Conservation (phyloP, 1,140 invertebrate genomes). For the Andricus grossulariae region DNA sequence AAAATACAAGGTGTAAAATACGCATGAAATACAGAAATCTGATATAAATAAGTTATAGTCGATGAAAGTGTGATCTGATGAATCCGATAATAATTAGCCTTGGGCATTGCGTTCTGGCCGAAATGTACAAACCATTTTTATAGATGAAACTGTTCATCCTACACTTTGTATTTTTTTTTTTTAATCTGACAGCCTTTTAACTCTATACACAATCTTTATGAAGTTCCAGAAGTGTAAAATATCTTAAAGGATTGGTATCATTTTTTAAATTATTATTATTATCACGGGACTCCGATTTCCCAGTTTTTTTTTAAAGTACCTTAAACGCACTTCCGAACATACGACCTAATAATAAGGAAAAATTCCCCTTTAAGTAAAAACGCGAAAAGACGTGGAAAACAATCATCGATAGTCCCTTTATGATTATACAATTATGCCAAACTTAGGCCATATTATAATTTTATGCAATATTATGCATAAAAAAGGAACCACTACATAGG, state of each 20-base stretch:
- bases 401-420: neutral
- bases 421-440: neutral
- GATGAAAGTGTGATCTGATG: constrained; percentile 25
- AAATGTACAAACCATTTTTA: constrained; percentile 28
- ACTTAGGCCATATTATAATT: constrained; percentile 9
- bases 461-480: too few relatives aligned
- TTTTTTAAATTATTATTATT: constrained; percentile 10
- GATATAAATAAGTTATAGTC: constrained; percentile 29
- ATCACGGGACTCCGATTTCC: constrained; percentile 24
- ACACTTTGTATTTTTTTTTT: constrained; percentile 3
- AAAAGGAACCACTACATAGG: too few relatives aligned
- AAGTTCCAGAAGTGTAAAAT: constrained; percentile 18
- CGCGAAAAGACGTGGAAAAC: neutral
- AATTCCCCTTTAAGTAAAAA: neutral
- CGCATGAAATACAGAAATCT: constrained; percentile 27
- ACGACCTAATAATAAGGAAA: neutral
- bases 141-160: constrained; percentile 7
- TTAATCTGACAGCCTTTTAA: constrained; percentile 18
- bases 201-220: constrained; percentile 23
- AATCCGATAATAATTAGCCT: constrained; percentile 8
- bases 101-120: constrained; percentile 1
- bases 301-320: constrained; percentile 19
- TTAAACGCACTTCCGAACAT: constrained; percentile 26
- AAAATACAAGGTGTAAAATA: constrained; percentile 30
- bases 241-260: constrained; percentile 14